These are phyloP conservation scores for Protobothrops mucrosquamatus DNA, from an alignment of 2,113 vertebrate species.

Conservation along the genomic window DNA sequence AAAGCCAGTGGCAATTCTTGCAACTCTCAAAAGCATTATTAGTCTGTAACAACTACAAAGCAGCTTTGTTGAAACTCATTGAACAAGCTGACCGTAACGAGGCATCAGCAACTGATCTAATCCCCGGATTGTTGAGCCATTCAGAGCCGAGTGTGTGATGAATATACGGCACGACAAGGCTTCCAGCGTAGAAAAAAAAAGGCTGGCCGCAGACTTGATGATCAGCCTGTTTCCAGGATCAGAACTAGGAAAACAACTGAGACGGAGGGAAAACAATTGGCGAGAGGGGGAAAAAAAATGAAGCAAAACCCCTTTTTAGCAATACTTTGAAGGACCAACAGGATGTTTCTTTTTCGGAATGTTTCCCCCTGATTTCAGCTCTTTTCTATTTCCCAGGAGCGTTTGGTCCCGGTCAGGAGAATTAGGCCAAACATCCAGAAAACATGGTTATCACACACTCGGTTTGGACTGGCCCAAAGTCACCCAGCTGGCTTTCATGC, in stretches of 20 bases:
- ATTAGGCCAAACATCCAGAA: not conserved
- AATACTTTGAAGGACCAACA: not conserved
- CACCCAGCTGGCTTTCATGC: too few species aligned
- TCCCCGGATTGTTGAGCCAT: slow-evolving; percentile 19
- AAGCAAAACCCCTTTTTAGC: too few species aligned
- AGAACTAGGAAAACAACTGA: not conserved
- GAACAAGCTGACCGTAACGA: not conserved
- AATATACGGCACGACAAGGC: slow-evolving; percentile 11
- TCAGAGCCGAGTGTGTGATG: not conserved
- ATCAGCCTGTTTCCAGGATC: not conserved
- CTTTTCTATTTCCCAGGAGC: not conserved
- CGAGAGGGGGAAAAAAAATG: not conserved
- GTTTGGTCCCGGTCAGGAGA: not conserved
- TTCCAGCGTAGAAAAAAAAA: not conserved
- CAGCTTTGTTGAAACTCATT: not conserved
- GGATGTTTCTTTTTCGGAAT: not conserved
- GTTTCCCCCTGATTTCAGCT: not conserved
- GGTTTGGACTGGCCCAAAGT: not conserved
- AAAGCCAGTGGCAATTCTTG: not conserved
- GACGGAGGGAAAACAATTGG: too few species aligned
- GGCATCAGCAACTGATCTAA: slow-evolving; percentile 17
- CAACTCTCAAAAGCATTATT: too few species aligned
- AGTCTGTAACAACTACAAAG: not conserved
- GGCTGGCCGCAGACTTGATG: not conserved
- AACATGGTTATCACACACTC: not conserved